phyloP scores from a whole-genome alignment of 2,113 vertebrate species.

The Urocolius indicus region DNA sequence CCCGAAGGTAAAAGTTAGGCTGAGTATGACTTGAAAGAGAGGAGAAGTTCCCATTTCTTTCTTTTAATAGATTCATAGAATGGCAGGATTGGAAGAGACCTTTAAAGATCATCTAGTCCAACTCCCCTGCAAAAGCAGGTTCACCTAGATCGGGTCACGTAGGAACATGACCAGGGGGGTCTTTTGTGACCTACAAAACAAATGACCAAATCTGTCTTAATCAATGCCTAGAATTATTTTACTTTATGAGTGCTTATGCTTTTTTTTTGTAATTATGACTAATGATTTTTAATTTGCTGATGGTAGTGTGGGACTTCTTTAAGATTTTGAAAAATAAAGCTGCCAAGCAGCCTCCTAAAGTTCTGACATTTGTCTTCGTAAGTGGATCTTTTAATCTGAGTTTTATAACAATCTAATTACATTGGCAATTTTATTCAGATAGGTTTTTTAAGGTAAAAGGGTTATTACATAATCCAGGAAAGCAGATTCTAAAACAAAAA shows the following conservation, averaged over 20 bases:
- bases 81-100: too few species aligned
- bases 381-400: not conserved
- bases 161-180: too few species aligned
- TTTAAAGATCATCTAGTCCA: too few species aligned
- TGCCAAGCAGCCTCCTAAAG: not conserved
- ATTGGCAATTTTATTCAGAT: not conserved
- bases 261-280: not conserved
- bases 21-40: not conserved
- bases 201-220: not conserved
- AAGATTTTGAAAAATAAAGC: not conserved
- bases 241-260: not conserved
- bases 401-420: not conserved
- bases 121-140: too few species aligned
- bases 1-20: not conserved
- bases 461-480: not conserved
- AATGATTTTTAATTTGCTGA: not conserved
- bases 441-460: not conserved
- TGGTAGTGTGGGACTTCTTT: rapidly evolving
- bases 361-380: not conserved
- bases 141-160: too few species aligned
- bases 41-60: not conserved
- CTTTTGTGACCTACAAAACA: not conserved
- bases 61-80: too few species aligned
- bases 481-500: not conserved
- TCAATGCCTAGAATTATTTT: not conserved